Evolutionary conservation across 2,888 invertebrate species (phyloP), one percentile per base, ranked within the genome.

Genomic region (Epinotia brunnichana): DNA sequence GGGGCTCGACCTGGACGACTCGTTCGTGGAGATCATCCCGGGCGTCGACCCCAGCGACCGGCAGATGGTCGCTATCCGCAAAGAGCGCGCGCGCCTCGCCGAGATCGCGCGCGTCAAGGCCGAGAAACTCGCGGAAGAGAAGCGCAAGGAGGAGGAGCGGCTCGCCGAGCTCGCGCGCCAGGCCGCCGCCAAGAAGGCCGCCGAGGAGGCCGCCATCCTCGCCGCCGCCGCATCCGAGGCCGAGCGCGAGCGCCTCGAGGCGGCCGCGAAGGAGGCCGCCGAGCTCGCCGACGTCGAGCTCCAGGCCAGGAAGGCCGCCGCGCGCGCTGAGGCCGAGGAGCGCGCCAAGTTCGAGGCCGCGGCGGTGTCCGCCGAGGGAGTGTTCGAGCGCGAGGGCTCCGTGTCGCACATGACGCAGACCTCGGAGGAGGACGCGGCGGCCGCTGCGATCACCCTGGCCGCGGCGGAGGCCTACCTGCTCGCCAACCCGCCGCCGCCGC

Each of bases 1-100:
- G 93, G 97, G 97, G 83, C 97, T 98, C 90, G 98, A 97, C 94
- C 95, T 99, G 95, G 98, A 98, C 94, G 95, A 96, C 89, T 98
- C 98, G 81, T 98, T 98, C 95, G 96, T 97, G 86, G 98, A 98
- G 90, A 94, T 96, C 82, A 94, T 95, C 89, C 94, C 94, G 70
- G 95, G 94, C 81, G 94, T 95, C 78, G 91, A 93, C 81, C 92
- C 94, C 80, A 91, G 83, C 76, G 76, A 76, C 74, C 86, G 85
- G 69, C 92, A 92, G 85, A 48, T 82, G 70, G 89, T 87, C 76
- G 78, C 77, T 44, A 86, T 84, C 74, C 84, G 90, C 77, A 54
- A 71, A 66, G 76, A 77, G 72, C 74, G 72, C 56, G 75, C 76
- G 72, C 66, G 76, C 15, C 53, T 74, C 61, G 71, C 68, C 41